Evolutionary conservation across 2,888 invertebrate species (phyloP), one percentile per base, ranked within the genome.

Genomic region (Prosopocoilus inquinatus): DNA sequence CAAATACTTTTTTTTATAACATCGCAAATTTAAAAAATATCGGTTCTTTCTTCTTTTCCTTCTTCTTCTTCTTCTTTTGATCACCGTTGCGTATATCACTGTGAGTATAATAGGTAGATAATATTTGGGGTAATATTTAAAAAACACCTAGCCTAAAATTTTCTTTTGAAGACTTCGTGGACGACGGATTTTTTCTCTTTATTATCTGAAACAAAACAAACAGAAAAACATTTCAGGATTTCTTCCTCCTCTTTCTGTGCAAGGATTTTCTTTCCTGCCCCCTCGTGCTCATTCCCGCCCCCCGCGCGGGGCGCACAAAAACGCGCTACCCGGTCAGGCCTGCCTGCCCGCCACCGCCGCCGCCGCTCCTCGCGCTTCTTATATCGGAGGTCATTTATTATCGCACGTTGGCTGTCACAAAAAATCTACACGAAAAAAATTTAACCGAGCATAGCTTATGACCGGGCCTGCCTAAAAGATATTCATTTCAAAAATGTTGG

Each of bases 121-220:
- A n/a, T n/a, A n/a, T n/a, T n/a, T n/a, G n/a, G n/a, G n/a, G n/a
- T n/a, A n/a, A n/a, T n/a, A 45, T 34, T 48, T 46, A 34, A 35
- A 45, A 9, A 45, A 50, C 39, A 51, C 48, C 53, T 55, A 57
- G 41, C 39, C 53, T 46, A 56, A 45, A 46, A 58, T 52, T 48
- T 48, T 53, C 28, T 44, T 52, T 54, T 62, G 61, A 62, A 64
- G 64, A 64, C 63, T 58, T 58, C 60, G 36, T 64, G 62, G 64
- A 64, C 64, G 64, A 64, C 64, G 62, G 53, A 57, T 49, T 57
- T 57, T 51, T 48, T 47, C 47, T 55, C 50, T 36, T 60, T 61
- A 60, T 62, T 61, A 64, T 64, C 64, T 64, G 64, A 50, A 63
- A 63, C 60, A 60, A 56, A 53, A 44, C 47, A 48, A 52, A 41